phyloP scores from a whole-genome alignment of 2,113 vertebrate genomes.

The Procapra przewalskii region DNA sequence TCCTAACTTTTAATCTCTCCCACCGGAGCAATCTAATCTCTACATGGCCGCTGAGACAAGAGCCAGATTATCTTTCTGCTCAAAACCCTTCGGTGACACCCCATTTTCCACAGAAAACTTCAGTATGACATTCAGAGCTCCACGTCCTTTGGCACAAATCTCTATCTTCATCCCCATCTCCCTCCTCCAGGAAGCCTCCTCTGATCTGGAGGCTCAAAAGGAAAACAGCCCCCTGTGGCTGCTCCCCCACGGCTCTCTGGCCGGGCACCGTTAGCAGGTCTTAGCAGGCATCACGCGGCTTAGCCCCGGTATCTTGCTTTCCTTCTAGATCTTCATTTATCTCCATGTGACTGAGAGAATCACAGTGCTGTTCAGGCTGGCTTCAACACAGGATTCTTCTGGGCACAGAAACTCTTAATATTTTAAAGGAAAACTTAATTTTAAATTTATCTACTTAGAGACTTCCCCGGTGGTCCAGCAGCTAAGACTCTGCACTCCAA shows the following conservation, averaged over 20 bases:
- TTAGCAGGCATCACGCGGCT: rapidly evolving
- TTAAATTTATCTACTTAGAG: background rate
- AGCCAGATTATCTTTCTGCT: background rate
- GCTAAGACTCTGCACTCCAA: background rate
- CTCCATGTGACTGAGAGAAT: background rate
- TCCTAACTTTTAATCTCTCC: background rate
- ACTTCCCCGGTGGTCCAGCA: background rate
- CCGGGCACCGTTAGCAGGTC: background rate
- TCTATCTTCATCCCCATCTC: background rate
- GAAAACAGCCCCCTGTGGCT: background rate
- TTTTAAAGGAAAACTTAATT: background rate
- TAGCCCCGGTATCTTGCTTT: background rate
- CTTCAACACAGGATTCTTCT: background rate
- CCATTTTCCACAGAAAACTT: background rate
- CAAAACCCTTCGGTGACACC: background rate
- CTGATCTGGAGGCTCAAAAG: background rate
- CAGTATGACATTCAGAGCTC: background rate
- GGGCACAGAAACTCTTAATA: background rate
- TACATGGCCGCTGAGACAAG: background rate
- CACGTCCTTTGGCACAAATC: background rate
- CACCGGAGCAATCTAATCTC: background rate
- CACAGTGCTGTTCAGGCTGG: background rate
- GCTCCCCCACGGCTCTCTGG: background rate
- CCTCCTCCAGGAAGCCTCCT: background rate
- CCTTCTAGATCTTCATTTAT: background rate